Conservation (phyloP, 2,888 invertebrate genomes). For the Agriopis marginaria region DNA sequence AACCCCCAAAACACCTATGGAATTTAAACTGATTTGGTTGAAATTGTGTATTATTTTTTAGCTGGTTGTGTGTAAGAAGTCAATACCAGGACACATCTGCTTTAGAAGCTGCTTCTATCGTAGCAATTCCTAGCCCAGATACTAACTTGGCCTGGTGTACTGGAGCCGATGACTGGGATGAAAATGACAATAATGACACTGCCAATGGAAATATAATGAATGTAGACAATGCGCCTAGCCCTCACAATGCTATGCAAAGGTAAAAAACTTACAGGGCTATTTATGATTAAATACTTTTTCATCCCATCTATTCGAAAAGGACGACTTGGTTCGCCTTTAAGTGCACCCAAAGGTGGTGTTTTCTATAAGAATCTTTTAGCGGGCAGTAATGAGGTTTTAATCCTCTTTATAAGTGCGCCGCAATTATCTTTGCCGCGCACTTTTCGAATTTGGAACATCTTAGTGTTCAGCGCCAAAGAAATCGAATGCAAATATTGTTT, state of each 20-base stretch:
- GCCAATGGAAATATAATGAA: slow-evolving; percentile 91
- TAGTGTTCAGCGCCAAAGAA: no score
- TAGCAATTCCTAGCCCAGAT: slow-evolving; percentile 68
- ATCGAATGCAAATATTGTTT: no score
- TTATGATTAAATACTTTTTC: no score
- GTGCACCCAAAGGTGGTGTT: no score
- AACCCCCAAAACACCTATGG: no score
- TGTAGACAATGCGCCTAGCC: slow-evolving; percentile 84
- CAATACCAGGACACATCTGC: slow-evolving; percentile 88
- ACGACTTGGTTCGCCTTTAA: no score
- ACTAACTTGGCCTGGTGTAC: slow-evolving; percentile 89
- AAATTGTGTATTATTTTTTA: slow-evolving; percentile 57
- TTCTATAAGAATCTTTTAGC: no score
- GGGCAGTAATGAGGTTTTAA: no score
- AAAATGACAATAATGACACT: slow-evolving; percentile 86
- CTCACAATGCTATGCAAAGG: slow-evolving; percentile 73
- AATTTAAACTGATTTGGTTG: background rate
- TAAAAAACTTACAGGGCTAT: slow-evolving; percentile 51
- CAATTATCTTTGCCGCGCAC: no score
- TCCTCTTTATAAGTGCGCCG: no score
- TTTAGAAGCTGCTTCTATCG: slow-evolving; percentile 60
- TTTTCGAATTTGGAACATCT: no score
- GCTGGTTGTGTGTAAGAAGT: slow-evolving; percentile 92
- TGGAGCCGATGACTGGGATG: slow-evolving; percentile 92
- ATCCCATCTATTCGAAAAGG: no score